Conservation (phyloP, 2,113 vertebrate genomes). For the Axis porcinus region DNA sequence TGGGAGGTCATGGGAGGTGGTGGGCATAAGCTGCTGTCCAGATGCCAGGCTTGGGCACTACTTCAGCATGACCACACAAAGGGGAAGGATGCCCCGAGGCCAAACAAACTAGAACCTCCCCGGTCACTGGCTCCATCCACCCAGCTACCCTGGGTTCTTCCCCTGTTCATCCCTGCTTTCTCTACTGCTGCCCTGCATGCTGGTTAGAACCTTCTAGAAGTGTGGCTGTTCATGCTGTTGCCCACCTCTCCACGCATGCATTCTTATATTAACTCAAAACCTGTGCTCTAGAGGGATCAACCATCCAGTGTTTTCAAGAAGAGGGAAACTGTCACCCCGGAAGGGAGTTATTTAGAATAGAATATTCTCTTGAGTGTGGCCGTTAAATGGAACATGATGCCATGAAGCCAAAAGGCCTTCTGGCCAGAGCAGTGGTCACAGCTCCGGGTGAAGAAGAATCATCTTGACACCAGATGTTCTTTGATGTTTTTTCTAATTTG, state of each 20-base stretch:
- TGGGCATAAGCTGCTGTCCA: accelerated
- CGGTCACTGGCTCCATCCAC: background rate
- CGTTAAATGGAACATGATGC: background rate
- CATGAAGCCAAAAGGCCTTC: background rate
- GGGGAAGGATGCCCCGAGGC: background rate
- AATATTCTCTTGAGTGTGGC: background rate
- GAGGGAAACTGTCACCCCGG: background rate
- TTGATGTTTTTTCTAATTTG: background rate
- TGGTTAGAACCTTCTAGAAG: background rate
- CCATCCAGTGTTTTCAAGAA: background rate
- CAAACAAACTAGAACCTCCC: background rate
- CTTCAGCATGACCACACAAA: background rate
- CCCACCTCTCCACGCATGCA: background rate
- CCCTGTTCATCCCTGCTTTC: background rate
- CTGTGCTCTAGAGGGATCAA: background rate
- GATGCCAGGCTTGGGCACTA: too few species aligned
- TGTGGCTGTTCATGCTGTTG: background rate
- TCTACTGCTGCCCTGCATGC: background rate
- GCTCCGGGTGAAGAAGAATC: background rate
- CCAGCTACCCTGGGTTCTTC: background rate
- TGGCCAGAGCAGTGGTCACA: background rate
- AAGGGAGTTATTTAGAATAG: background rate
- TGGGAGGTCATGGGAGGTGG: background rate
- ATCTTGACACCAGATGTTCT: background rate
- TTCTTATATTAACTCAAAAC: background rate